Evolutionary conservation across 2,113 vertebrate genomes (phyloP), one percentile per base, ranked within the genome.

Genomic region (human): DNA sequence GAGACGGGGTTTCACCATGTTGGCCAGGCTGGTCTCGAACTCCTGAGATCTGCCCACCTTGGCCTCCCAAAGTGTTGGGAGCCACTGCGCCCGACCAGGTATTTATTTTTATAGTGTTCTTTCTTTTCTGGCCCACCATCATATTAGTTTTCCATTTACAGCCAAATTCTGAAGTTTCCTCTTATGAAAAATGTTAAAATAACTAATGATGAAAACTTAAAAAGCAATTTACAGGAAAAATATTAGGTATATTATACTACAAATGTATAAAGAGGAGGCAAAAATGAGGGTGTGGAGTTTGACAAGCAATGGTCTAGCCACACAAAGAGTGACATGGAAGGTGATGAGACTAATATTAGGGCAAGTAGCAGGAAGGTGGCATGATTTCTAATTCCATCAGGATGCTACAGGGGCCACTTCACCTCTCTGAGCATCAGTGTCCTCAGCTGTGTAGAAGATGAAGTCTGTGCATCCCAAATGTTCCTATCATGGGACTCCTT

Each of bases 141-240:
- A 79, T 43, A 57, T 11, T 50, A 68, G n/a, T 17, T 81, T 57
- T 61, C 68, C 76, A 95, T 75, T 80, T 57, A 70, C 1, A 17
- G 22, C 9, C n/a, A 93, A 45, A 85, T 45, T 90, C 27, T 90
- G 9, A 82, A 73, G 20, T 90, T 48, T 76, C 16, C 23, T 59
- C 35, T 87, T n/a, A 79, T 73, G 8, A 87, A 89, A 97, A 94
- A 75, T 38, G 55, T 11, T 50, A 70, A 90, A 66, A 57, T 45
- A 59, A 64, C 61, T 55, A 90, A 45, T 35, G 92, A 70, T 25
- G 13, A 55, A 43, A 14, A 79, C 8, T 75, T 13, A 13, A 64
- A 93, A 76, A 43, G 22, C 40, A 80, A 93, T 20, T n/a, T 48
- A 66, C 20, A 95, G 73, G 13, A 38, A 66, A 57, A 64, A 43